Conservation (phyloP, 2,797 vertebrate species). For the Eleutherodactylus coqui region DNA sequence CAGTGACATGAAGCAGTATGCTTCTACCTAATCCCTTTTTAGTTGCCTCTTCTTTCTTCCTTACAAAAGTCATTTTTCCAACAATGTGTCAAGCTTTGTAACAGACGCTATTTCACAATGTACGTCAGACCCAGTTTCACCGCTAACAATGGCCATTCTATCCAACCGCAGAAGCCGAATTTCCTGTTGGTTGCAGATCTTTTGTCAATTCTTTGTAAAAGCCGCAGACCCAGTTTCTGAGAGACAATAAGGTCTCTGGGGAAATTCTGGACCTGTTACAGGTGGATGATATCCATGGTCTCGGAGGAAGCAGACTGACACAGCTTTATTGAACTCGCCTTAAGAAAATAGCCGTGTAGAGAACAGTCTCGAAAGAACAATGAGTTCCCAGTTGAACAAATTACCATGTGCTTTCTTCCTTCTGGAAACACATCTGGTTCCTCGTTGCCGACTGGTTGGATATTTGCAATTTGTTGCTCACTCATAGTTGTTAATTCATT, state of each 20-base stretch:
- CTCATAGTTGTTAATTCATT: not conserved
- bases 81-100: not conserved
- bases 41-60: not conserved
- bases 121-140: slow-evolving; percentile 1
- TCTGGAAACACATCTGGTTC: slow-evolving; percentile 37
- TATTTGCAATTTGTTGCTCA: not conserved
- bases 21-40: not conserved
- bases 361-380: slow-evolving; percentile 27
- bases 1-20: not conserved
- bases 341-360: slow-evolving; percentile 30
- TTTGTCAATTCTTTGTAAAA: slow-evolving; percentile 37
- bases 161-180: not conserved
- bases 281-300: slow-evolving; percentile 40
- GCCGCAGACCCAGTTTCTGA: not conserved
- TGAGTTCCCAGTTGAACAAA: slow-evolving; percentile 23
- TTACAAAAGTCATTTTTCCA: not conserved
- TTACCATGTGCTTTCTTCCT: slow-evolving; percentile 2
- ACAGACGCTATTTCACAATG: slow-evolving; percentile 4
- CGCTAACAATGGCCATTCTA: slow-evolving; percentile 36
- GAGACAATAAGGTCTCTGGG: slow-evolving; percentile 32
- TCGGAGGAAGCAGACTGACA: slow-evolving; percentile 22
- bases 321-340: slow-evolving; percentile 3
- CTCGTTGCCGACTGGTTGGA: slow-evolving; percentile 8
- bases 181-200: slow-evolving; percentile 38
- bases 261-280: slow-evolving; percentile 41